Evolutionary conservation across 2,888 invertebrate genomes (phyloP).

Genomic region (Augochlorella aurata): DNA sequence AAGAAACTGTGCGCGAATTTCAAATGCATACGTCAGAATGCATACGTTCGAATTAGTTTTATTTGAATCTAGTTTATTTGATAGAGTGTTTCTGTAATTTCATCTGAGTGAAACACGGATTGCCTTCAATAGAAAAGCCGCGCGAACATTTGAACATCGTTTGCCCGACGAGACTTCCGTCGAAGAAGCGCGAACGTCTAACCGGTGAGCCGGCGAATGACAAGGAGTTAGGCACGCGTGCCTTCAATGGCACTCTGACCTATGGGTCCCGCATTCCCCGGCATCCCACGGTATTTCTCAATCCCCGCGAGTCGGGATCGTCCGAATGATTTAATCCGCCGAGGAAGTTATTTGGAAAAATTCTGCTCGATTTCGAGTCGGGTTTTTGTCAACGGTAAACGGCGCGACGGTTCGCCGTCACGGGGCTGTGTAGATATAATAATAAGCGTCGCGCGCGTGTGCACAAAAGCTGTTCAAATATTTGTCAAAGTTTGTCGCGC

Average conservation of each 20-base stretch:
- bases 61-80: no score
- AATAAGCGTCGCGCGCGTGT: constrained; percentile 55
- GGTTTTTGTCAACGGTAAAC: background rate
- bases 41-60: no score
- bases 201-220: background rate
- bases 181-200: background rate
- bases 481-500: constrained; percentile 66
- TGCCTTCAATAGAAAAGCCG: no score
- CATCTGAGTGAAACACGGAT: no score
- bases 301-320: background rate
- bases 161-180: background rate
- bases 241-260: background rate
- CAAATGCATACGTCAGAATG: no score
- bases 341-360: background rate
- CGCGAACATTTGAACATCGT: no score
- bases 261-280: background rate
- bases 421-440: constrained; percentile 37
- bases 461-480: constrained; percentile 72
- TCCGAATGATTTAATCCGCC: background rate
- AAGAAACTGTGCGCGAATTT: no score
- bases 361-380: no score
- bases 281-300: background rate
- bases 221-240: background rate
- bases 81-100: no score
- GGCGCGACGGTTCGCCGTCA: constrained; percentile 12